phyloP scores from a whole-genome alignment of 2,797 vertebrate species.

The Pseudotriccus pelzelni region DNA sequence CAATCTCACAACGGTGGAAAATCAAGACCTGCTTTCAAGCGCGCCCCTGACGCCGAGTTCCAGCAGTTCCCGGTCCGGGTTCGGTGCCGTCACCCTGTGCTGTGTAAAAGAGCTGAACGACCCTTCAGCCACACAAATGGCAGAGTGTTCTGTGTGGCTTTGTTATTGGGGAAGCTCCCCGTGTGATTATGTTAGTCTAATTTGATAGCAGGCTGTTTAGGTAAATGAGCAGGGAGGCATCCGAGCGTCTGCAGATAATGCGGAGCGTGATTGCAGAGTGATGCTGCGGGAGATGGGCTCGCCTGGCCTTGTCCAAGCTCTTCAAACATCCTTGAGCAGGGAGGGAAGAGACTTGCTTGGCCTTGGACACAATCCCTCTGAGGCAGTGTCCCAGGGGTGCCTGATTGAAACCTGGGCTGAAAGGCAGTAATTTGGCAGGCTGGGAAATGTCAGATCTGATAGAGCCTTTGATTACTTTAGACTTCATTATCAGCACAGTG shows the following conservation, averaged over 20 bases:
- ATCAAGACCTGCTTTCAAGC: neutral
- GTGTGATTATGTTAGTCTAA: conserved; percentile 27
- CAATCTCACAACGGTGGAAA: neutral
- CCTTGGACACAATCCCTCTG: neutral
- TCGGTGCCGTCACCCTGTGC: neutral
- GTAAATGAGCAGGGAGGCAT: conserved; percentile 47
- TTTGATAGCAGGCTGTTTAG: conserved; percentile 49
- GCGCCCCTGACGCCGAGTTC: neutral
- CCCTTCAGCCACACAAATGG: neutral
- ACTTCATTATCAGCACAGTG: neutral
- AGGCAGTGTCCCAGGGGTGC: neutral
- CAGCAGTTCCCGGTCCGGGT: neutral
- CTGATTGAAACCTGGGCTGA: neutral
- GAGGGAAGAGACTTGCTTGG: neutral
- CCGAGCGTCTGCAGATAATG: conserved; percentile 6
- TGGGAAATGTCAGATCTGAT: neutral
- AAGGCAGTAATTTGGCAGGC: neutral
- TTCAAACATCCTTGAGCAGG: neutral
- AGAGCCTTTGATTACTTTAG: neutral
- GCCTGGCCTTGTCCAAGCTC: neutral
- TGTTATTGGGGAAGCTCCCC: neutral
- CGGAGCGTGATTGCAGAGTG: neutral
- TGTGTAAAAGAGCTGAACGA: neutral
- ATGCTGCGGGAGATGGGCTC: neutral
- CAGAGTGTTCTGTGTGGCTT: neutral